phyloP scores from a whole-genome alignment of 2,797 vertebrate genomes.

The Epinephelus malabaricus region DNA sequence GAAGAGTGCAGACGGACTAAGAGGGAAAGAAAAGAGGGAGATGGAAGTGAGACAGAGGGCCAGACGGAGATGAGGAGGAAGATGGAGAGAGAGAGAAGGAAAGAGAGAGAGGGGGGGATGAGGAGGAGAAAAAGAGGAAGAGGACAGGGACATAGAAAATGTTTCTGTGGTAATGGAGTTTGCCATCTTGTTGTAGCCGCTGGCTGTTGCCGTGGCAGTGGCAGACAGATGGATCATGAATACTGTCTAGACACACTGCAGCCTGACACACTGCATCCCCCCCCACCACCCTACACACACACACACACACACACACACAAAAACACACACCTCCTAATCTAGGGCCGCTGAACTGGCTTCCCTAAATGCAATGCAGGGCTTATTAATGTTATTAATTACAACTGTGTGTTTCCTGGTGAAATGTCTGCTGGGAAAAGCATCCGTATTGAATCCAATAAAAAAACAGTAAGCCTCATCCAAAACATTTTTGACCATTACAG shows the following conservation, averaged over 20 bases:
- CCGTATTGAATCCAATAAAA: not conserved
- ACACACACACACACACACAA: conserved; percentile 7
- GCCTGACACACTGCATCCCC: conserved; percentile 83
- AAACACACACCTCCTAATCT: not conserved
- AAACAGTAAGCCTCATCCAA: not conserved
- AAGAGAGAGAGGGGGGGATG: not conserved
- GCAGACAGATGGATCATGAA: conserved; percentile 99
- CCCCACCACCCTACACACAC: not conserved
- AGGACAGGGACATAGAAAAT: conserved; percentile 79
- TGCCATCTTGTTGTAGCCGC: conserved; percentile 88
- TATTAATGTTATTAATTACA: conserved; percentile 33
- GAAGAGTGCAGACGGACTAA: conserved; percentile 37
- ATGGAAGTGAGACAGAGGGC: conserved; percentile 73
- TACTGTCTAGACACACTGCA: conserved; percentile 96
- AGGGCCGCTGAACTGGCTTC: conserved; percentile 13
- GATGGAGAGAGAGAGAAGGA: conserved; percentile 4
- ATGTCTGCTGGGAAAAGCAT: conserved; percentile 7
- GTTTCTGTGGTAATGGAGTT: conserved; percentile 93
- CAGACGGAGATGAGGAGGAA: conserved; percentile 54
- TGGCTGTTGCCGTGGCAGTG: conserved; percentile 85
- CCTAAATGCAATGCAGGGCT: conserved; percentile 22
- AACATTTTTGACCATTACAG: not conserved
- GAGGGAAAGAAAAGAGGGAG: conserved; percentile 32
- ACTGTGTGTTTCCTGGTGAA: conserved; percentile 3
- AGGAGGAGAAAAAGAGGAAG: conserved; percentile 15